phyloP scores from a whole-genome alignment of 2,797 vertebrate species.

The Xenentodon cancila region DNA sequence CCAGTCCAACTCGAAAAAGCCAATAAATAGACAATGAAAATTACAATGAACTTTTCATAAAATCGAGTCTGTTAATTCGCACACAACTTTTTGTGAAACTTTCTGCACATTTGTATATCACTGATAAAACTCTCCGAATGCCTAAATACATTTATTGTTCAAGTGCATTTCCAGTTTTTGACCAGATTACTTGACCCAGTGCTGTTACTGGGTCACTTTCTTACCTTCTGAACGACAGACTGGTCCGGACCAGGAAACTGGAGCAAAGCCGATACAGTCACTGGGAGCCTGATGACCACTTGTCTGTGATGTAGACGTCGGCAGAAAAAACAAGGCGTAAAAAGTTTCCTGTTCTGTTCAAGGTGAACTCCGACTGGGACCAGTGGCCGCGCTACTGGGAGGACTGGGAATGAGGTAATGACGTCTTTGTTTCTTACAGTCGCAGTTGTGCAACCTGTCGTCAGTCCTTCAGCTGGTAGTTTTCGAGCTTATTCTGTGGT shows the following conservation, averaged over 20 bases:
- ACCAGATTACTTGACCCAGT: no score
- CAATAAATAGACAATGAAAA: no score
- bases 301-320: not conserved
- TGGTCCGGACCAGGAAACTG: constrained; percentile 26
- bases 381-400: constrained; percentile 27
- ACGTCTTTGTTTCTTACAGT: constrained; percentile 44
- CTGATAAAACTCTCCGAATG: no score
- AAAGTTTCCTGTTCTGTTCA: not conserved
- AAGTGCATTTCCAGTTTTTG: no score
- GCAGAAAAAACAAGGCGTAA: not conserved
- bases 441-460: constrained; percentile 64
- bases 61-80: no score
- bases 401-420: constrained; percentile 23
- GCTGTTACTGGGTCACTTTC: constrained; percentile 12
- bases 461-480: constrained; percentile 48
- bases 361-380: constrained; percentile 1
- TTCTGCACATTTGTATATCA: no score
- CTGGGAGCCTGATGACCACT: not conserved
- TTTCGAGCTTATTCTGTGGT: constrained; percentile 3
- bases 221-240: constrained; percentile 34
- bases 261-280: not conserved
- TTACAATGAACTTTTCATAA: no score
- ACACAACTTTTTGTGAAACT: no score
- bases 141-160: no score
- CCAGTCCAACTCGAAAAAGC: no score